Percentiles rank a stretch among this genome's conserved stretches.
Conservation (phyloP, 2,888 invertebrate genomes). For the Yponomeuta plumbellus region DNA sequence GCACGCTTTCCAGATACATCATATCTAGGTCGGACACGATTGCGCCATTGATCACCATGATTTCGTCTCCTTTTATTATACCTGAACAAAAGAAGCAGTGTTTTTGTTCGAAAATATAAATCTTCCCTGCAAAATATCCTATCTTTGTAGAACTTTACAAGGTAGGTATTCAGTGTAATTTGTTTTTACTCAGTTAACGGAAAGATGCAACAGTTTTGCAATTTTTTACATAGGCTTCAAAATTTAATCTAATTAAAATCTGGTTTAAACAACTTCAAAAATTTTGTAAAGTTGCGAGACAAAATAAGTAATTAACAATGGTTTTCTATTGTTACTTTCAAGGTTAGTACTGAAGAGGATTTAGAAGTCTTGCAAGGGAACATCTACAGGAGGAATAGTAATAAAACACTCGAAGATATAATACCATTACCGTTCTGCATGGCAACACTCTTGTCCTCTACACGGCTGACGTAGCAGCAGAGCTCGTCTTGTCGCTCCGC, state of each 20-base stretch:
- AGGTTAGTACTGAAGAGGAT: no score
- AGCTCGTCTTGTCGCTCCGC: constrained; percentile 97
- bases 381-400: neutral
- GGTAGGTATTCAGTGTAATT: no score
- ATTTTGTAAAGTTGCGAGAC: neutral
- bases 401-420: constrained; percentile 3
- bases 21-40: constrained; percentile 99
- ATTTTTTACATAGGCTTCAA: no score
- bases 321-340: no score
- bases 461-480: constrained; percentile 97
- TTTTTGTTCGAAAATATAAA: constrained; percentile 11
- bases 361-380: neutral
- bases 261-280: neutral
- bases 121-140: constrained; percentile 5
- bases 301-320: neutral
- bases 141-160: neutral
- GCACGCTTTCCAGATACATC: constrained; percentile 98
- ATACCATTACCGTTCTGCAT: constrained; percentile 89
- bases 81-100: constrained; percentile 73
- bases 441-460: constrained; percentile 96
- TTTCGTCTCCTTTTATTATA: constrained; percentile 97
- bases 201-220: no score
- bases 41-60: constrained; percentile 98
- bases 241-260: neutral
- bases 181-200: no score